phyloP scores from a whole-genome alignment of 2,888 invertebrate genomes.

The Dyspetes luteomarginatus region DNA sequence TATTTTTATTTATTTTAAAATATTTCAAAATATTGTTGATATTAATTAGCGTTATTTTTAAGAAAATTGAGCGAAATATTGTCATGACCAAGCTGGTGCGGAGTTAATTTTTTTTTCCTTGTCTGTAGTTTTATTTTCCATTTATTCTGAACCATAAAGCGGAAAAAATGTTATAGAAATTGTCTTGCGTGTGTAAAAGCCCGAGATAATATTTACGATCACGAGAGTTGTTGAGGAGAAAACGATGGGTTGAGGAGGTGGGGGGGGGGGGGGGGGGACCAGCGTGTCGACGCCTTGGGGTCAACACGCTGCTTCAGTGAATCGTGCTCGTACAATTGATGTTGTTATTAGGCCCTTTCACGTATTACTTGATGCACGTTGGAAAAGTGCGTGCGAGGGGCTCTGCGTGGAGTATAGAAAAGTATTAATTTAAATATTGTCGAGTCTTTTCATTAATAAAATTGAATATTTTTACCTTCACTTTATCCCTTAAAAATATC shows the following conservation, averaged over 20 bases:
- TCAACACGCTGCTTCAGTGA: constrained; percentile 12
- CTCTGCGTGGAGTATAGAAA: no score
- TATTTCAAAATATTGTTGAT: no score
- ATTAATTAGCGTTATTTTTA: no score
- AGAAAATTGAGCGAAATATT: no score
- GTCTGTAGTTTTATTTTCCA: constrained; percentile 7
- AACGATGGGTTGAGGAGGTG: no score
- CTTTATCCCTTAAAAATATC: no score
- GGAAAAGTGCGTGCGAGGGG: neutral
- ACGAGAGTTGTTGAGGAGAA: constrained; percentile 31
- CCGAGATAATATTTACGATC: constrained; percentile 19
- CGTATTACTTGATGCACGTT: constrained; percentile 8
- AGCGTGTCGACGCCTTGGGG: constrained; percentile 27
- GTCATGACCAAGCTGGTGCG: no score
- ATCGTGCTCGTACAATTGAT: constrained; percentile 64
- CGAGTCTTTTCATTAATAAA: no score
- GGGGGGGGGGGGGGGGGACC: neutral
- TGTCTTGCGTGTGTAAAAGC: constrained; percentile 28
- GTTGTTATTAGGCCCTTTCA: constrained; percentile 56
- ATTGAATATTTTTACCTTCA: no score
- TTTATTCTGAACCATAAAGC: constrained; percentile 20
- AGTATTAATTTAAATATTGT: no score
- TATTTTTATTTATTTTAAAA: no score
- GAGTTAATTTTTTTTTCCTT: no score
- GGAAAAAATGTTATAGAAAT: constrained; percentile 1